A percentile compares a stretch with the other conserved stretches of the same genome.
phyloP scores from a whole-genome alignment of 2,888 invertebrate genomes.

The Miltochrista miniata region DNA sequence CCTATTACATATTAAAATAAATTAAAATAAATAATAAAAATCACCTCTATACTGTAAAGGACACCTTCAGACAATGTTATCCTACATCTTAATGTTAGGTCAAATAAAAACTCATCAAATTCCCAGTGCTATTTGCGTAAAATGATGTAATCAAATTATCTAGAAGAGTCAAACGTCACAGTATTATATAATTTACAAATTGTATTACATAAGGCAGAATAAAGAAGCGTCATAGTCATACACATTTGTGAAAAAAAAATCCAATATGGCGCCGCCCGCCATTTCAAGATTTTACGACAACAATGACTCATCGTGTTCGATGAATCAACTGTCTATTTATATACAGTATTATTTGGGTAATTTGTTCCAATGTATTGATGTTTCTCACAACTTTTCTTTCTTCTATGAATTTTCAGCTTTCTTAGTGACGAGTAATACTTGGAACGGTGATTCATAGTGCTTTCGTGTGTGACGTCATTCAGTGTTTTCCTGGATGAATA shows the following conservation, averaged over 20 bases:
- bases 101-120: background rate
- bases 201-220: constrained; percentile 22
- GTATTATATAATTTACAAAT: constrained; percentile 24
- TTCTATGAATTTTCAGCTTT: constrained; percentile 20
- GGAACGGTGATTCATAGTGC: constrained; percentile 11
- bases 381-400: constrained; percentile 3
- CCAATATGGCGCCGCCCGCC: constrained; percentile 31
- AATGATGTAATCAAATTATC: constrained; percentile 15
- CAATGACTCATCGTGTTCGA: constrained; percentile 27
- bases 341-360: constrained; percentile 9
- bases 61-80: no score
- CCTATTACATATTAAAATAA: no score
- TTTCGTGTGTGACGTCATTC: constrained; percentile 1
- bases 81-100: background rate
- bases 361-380: constrained; percentile 14
- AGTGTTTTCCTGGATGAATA: background rate
- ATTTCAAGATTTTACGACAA: constrained; percentile 32
- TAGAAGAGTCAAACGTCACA: constrained; percentile 19
- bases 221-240: constrained; percentile 24
- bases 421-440: constrained; percentile 1
- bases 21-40: no score
- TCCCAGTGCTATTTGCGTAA: constrained; percentile 6
- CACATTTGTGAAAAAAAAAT: constrained; percentile 25
- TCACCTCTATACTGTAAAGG: no score
- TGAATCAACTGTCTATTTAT: constrained; percentile 27